Base-by-base conservation (phyloP, 1,140 invertebrate genomes). In the Bombus superbus region DNA sequence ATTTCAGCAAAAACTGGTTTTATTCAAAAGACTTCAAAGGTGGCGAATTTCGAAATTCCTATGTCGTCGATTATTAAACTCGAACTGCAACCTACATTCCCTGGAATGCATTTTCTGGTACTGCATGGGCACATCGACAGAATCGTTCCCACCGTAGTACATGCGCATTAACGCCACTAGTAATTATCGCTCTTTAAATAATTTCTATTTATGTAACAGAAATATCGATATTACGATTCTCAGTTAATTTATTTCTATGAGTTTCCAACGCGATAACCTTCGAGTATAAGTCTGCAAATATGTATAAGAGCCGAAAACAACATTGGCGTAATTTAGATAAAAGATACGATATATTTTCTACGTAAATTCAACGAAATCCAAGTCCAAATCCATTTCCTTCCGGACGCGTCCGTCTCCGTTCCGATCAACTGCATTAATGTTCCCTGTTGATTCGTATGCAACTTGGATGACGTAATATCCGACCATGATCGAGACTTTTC, bases 401-500 rank as follows among this genome's bases (percentile, higher is more conserved):
- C 32, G 62, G 59, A 82, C 68, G 64, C 57, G 66, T 64, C 66
- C 25, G 64, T 66, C 79, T 76, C 85, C 81, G 64, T 47, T 59
- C 28, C 32, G 1, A 32, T 22, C 64, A 81, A 85, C 77, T 81
- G 71, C 32, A 40, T 18, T 32, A 73, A 77, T 86, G 44, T 42
- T 28, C 22, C n/a, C 35, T 25, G 25, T 78, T 82, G 74, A 89
- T 71, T 69, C 35, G 10, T 40, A 22, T 13, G 81, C 81, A 81
- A 62, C 25, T 42, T 42, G n/a, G 42, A 22, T 13, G 64, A 84
- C 66, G 62, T n/a, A 32, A 25, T 18, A 32, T 64, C 0, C 38
- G 66, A 79, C 64, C 74, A 66, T 74, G 59, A 85, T 62, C 35
- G 18, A 57, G 25, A 85, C 80, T 85, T 77, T 75, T 44, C 38